Evolutionary conservation across 2,797 vertebrate genomes (phyloP).

Genomic region (Adrianichthys oophorus): DNA sequence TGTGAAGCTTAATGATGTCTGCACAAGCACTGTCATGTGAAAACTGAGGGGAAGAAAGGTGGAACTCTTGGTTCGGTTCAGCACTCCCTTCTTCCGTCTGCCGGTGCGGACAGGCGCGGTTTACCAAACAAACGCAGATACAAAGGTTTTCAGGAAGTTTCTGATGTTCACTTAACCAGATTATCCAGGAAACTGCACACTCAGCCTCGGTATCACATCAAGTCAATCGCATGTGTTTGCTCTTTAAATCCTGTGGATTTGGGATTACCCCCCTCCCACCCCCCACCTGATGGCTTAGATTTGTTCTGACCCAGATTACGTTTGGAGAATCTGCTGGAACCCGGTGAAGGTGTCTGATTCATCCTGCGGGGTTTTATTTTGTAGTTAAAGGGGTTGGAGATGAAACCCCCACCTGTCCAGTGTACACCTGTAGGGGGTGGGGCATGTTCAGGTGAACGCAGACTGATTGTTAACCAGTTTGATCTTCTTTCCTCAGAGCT

Average conservation of each 20-base stretch:
- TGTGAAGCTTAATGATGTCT: too few relatives aligned
- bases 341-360: slow-evolving; percentile 36
- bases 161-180: slow-evolving; percentile 40
- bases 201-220: slow-evolving; percentile 45
- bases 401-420: not conserved
- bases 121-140: too few relatives aligned
- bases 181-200: slow-evolving; percentile 54
- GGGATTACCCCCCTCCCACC: too few relatives aligned
- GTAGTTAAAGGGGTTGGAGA: slow-evolving; percentile 14
- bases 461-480: slow-evolving; percentile 23
- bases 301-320: slow-evolving; percentile 53
- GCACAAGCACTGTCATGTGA: too few relatives aligned
- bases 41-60: too few relatives aligned
- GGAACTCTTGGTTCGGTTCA: too few relatives aligned
- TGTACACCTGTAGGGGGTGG: not conserved
- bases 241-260: slow-evolving; percentile 45
- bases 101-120: too few relatives aligned
- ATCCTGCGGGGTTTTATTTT: slow-evolving; percentile 26
- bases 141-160: slow-evolving; percentile 6
- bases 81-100: too few relatives aligned
- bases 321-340: slow-evolving; percentile 28
- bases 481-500: slow-evolving; percentile 78
- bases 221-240: slow-evolving; percentile 60
- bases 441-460: too few relatives aligned
- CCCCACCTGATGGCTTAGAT: slow-evolving; percentile 16